These are phyloP conservation scores for Drosophila setifemur DNA, from an alignment of 1,140 invertebrate species.

Conservation along the genomic window DNA sequence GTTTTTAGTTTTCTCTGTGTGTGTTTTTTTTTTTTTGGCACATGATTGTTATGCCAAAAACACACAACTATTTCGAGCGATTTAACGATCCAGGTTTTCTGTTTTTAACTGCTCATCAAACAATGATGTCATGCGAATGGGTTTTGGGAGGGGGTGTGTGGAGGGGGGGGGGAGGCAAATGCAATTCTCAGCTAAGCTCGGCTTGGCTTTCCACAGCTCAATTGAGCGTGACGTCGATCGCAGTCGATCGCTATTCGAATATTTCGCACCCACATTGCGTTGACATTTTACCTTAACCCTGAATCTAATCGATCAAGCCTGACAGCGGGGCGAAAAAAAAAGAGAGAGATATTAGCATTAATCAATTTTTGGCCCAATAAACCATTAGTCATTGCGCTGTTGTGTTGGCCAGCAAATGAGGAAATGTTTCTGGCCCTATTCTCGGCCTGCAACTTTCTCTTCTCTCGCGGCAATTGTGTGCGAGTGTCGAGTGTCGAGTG, in stretches of 20 bases:
- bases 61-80: slow-evolving; percentile 49
- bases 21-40: slow-evolving; percentile 38
- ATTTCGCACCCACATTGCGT: slow-evolving; percentile 38
- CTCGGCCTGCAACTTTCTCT: slow-evolving; percentile 32
- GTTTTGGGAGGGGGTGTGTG: neutral
- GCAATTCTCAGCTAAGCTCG: slow-evolving; percentile 25
- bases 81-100: slow-evolving; percentile 41
- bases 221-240: slow-evolving; percentile 53
- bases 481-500: neutral
- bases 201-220: slow-evolving; percentile 25
- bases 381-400: slow-evolving; percentile 26
- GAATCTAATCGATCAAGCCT: slow-evolving; percentile 72
- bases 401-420: slow-evolving; percentile 3
- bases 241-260: slow-evolving; percentile 4
- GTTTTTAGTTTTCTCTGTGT: too few relatives aligned
- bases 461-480: slow-evolving; percentile 18
- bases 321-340: slow-evolving; percentile 24
- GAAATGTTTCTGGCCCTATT: slow-evolving; percentile 24
- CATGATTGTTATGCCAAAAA: slow-evolving; percentile 60
- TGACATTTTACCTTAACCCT: slow-evolving; percentile 79
- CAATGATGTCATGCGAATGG: slow-evolving; percentile 61
- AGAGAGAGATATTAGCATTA: slow-evolving; percentile 22
- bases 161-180: slow-evolving; percentile 10
- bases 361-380: slow-evolving; percentile 36
- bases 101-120: slow-evolving; percentile 14